Conservation (phyloP, 2,888 invertebrate species). For the Frankliniella intonsa region DNA sequence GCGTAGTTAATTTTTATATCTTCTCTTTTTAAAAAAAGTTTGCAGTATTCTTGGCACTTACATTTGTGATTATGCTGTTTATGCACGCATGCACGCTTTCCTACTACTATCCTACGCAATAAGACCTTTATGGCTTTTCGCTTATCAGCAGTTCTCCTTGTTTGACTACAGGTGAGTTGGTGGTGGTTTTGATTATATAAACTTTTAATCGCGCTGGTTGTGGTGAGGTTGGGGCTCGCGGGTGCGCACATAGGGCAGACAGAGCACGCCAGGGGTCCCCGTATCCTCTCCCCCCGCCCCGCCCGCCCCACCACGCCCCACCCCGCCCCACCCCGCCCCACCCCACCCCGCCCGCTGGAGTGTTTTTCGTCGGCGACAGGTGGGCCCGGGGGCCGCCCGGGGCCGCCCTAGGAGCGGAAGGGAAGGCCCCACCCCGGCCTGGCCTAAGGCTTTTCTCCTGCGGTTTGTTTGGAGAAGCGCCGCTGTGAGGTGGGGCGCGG, state of each 20-base stretch:
- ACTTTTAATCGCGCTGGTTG: neutral
- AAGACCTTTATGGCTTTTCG: neutral
- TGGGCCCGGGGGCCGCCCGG: neutral
- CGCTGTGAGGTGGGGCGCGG: too few species aligned
- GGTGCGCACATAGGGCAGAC: too few species aligned
- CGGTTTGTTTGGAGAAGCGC: too few species aligned
- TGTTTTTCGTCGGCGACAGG: neutral
- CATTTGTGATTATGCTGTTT: neutral
- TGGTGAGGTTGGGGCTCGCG: neutral
- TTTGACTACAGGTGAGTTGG: neutral
- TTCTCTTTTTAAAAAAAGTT: neutral
- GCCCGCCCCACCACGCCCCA: too few species aligned
- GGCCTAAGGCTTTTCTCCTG: too few species aligned
- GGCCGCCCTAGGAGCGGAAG: neutral
- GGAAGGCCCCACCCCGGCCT: too few species aligned
- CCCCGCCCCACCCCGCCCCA: too few species aligned
- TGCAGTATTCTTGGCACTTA: slow-evolving; percentile 17
- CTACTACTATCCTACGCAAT: neutral
- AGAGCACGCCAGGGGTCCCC: neutral
- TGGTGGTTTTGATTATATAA: neutral
- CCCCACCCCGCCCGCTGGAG: neutral
- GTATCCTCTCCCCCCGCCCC: neutral
- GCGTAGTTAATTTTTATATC: neutral
- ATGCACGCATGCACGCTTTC: neutral
- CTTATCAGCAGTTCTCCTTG: neutral